Conservation (phyloP, 1,140 invertebrate species). For the Brachystomella parvula region DNA sequence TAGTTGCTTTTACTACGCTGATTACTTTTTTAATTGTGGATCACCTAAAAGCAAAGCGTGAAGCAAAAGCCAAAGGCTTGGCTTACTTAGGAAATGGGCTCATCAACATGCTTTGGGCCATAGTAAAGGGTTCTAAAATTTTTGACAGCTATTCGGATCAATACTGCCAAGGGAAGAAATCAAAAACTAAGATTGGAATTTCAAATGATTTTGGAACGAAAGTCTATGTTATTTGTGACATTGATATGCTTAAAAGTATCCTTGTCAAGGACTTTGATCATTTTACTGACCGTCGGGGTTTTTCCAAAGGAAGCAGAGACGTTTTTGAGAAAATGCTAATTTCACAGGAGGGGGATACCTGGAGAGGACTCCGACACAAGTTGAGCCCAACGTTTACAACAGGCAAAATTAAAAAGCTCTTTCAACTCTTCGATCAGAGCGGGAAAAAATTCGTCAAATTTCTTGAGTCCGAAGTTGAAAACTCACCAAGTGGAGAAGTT, state of each 20-base stretch:
- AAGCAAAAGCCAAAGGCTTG: too few species aligned
- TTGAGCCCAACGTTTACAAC: constrained; percentile 23
- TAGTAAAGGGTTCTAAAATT: too few species aligned
- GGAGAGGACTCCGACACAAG: constrained; percentile 18
- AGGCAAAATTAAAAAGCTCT: constrained; percentile 23
- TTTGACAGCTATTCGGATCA: too few species aligned
- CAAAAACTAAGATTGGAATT: background rate
- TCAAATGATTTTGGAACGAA: background rate
- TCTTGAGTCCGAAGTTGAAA: background rate
- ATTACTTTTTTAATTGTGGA: too few species aligned
- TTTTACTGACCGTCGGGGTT: constrained; percentile 5
- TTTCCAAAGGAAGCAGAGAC: background rate
- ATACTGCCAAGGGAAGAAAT: background rate
- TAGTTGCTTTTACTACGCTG: too few species aligned
- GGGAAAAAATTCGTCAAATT: constrained; percentile 8
- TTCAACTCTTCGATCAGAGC: constrained; percentile 4
- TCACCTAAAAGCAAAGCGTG: too few species aligned
- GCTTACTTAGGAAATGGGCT: too few species aligned
- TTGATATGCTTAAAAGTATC: constrained; percentile 3
- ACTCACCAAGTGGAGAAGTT: background rate
- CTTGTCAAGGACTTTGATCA: constrained; percentile 24
- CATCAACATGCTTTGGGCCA: too few species aligned
- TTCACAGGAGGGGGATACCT: background rate
- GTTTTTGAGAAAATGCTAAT: background rate
- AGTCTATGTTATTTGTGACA: background rate